Evolutionary conservation across 1,140 invertebrate species (phyloP).

Genomic region (Linepithema humile): DNA sequence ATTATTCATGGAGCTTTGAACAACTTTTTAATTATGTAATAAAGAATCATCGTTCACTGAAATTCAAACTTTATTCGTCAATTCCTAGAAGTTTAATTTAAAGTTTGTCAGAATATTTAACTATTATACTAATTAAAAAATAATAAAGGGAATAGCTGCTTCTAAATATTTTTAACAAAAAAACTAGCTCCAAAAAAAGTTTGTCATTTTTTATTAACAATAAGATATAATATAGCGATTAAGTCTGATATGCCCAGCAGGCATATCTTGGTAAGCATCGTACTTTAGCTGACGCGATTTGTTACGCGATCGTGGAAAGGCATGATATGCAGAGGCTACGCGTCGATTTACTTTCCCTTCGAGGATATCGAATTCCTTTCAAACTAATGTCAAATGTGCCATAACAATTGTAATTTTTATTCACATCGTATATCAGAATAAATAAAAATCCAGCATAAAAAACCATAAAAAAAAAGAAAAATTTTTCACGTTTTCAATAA

Average conservation of each 20-base stretch:
- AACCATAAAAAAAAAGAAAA: neutral
- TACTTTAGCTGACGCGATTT: neutral
- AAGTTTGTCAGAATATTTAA: neutral
- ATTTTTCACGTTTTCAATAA: neutral
- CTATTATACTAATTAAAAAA: neutral
- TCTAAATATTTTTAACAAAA: neutral
- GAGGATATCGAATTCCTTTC: slow-evolving; percentile 38
- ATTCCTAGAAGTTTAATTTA: neutral
- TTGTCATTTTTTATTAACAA: neutral
- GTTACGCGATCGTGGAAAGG: slow-evolving; percentile 35
- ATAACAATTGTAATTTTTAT: neutral
- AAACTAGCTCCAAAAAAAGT: neutral
- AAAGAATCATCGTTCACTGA: neutral
- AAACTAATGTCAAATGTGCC: neutral
- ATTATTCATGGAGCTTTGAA: neutral
- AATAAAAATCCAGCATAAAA: neutral
- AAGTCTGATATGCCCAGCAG: neutral
- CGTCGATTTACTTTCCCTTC: slow-evolving; percentile 51
- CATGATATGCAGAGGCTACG: slow-evolving; percentile 16
- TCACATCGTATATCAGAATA: neutral
- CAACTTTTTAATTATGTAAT: neutral
- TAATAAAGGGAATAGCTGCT: neutral
- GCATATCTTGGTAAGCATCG: neutral
- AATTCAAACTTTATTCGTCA: neutral
- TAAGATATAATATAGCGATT: neutral